phyloP scores from a whole-genome alignment of 2,888 invertebrate genomes.

The Pachycephus smyrnensis region DNA sequence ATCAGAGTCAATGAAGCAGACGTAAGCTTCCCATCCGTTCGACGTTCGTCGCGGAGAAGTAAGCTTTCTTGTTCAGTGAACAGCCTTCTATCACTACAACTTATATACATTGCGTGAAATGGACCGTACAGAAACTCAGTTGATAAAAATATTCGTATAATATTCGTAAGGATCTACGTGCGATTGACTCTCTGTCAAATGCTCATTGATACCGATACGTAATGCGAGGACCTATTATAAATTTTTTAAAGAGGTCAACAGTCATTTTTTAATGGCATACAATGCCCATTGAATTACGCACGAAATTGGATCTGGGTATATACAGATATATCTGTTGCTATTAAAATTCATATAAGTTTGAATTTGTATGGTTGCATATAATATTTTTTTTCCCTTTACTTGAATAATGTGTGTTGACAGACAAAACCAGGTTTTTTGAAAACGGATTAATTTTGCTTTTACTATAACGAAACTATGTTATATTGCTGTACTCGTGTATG shows the following conservation, averaged over 20 bases:
- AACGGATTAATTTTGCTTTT: background rate
- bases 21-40: conserved; percentile 24
- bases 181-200: too few species aligned
- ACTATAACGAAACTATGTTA: background rate
- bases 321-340: background rate
- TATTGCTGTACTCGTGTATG: background rate
- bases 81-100: conserved; percentile 6
- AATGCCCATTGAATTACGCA: background rate
- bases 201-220: too few species aligned
- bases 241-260: background rate
- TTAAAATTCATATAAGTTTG: background rate
- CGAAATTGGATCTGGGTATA: background rate
- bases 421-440: background rate
- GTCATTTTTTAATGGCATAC: background rate
- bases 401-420: background rate
- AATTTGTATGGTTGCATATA: too few species aligned
- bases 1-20: conserved; percentile 3
- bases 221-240: background rate
- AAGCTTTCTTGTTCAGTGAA: conserved; percentile 27
- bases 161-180: background rate
- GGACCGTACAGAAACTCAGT: background rate
- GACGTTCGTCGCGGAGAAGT: conserved; percentile 26
- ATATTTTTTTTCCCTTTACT: background rate
- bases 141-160: background rate
- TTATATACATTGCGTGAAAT: background rate